These are phyloP conservation scores for Actinostola sp. DNA, from an alignment of 92 coral and sea anemone genomes.

Conservation along the genomic window DNA sequence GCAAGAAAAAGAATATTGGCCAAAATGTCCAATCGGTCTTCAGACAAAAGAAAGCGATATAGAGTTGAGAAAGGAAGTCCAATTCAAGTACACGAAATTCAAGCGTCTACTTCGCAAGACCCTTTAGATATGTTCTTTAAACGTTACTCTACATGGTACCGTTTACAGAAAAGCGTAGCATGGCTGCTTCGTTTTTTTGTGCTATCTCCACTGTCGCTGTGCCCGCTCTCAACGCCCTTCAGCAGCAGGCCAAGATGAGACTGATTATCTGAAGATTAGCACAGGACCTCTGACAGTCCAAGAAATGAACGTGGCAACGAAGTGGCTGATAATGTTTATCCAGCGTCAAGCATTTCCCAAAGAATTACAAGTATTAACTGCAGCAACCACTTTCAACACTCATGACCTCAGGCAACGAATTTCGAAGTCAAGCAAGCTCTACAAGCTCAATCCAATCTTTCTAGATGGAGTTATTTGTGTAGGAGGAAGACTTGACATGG, in stretches of 20 bases:
- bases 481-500: constrained; percentile 43
- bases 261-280: no score
- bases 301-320: not conserved
- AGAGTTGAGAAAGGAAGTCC: not conserved
- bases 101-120: not conserved
- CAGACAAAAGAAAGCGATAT: not conserved
- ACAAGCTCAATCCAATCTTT: constrained; percentile 26
- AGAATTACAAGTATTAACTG: not conserved
- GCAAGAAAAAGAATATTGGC: constrained; percentile 14
- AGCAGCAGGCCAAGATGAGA: no score
- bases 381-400: not conserved
- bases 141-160: constrained; percentile 26
- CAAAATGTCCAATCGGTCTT: not conserved
- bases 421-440: constrained; percentile 10
- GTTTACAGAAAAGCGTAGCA: constrained; percentile 23
- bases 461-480: constrained; percentile 24
- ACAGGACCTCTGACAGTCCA: not conserved
- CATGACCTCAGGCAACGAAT: no score
- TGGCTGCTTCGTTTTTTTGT: no score
- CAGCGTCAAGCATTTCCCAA: not conserved
- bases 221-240: not conserved
- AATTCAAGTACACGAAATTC: no score
- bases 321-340: not conserved
- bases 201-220: no score
- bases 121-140: no score